These are phyloP conservation scores for Lophotis ruficrista DNA, from an alignment of 2,113 vertebrate species.

Conservation along the genomic window DNA sequence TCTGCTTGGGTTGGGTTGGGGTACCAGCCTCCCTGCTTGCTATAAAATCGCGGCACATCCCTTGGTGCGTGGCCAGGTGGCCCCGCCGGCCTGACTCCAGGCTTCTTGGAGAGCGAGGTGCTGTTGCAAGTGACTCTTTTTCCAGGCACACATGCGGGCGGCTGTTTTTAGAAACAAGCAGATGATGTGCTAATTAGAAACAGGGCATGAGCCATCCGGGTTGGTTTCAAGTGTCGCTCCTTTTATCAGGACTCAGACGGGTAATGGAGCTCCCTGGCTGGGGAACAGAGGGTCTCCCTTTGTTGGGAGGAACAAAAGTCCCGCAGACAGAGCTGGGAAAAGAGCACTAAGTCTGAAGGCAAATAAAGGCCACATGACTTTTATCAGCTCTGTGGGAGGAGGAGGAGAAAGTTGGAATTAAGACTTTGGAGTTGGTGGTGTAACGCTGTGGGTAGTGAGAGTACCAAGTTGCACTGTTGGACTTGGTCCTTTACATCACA, in stretches of 20 bases:
- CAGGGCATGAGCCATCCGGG: constrained; percentile 2
- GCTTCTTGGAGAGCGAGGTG: background rate
- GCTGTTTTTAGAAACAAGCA: constrained; percentile 43
- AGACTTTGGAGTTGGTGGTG: background rate
- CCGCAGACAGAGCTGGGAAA: background rate
- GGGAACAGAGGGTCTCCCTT: background rate
- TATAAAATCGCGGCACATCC: background rate
- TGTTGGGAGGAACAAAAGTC: background rate
- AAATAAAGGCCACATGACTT: background rate
- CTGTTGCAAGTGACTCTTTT: background rate
- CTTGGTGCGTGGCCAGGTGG: background rate
- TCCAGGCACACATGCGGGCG: background rate
- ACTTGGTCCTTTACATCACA: background rate
- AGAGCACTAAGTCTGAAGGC: background rate
- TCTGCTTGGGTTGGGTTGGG: background rate
- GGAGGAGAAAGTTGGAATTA: background rate
- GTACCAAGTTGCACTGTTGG: background rate
- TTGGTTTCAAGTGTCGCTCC: background rate
- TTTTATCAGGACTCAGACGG: constrained; percentile 9
- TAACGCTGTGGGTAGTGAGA: fast-evolving
- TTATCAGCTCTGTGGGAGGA: background rate
- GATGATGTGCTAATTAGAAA: constrained; percentile 59
- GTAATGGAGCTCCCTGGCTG: background rate
- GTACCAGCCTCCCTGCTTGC: background rate
- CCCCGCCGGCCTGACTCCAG: background rate